Evolutionary conservation across 2,888 invertebrate species (phyloP).

Genomic region (Globia sparganii): DNA sequence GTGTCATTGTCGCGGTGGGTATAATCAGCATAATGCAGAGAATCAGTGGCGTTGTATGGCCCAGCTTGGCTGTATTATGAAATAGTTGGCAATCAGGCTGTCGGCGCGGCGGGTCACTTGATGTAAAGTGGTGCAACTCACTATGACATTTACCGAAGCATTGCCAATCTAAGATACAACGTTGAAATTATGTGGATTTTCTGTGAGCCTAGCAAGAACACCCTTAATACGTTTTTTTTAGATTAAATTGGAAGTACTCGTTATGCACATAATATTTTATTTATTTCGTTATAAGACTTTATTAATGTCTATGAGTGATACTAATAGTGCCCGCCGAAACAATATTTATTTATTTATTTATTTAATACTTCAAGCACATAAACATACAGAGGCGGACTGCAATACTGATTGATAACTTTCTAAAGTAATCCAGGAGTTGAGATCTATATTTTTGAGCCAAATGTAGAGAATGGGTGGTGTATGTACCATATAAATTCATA

Average conservation of each 20-base stretch:
- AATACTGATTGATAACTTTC: no score
- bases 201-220: no score
- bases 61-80: background rate
- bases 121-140: background rate
- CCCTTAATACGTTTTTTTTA: background rate
- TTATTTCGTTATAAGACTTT: background rate
- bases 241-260: background rate
- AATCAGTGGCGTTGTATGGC: background rate
- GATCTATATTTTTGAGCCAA: no score
- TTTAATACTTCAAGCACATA: no score
- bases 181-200: background rate
- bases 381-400: no score
- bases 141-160: background rate
- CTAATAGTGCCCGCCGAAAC: background rate
- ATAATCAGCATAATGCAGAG: constrained; percentile 21
- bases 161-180: no score
- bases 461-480: no score
- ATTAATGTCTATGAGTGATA: background rate
- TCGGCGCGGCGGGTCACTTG: no score
- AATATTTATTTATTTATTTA: no score
- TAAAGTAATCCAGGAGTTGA: no score
- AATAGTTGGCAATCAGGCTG: background rate
- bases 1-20: constrained; percentile 20
- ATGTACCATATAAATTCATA: no score
- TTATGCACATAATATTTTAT: background rate